phyloP scores from a whole-genome alignment of 2,797 vertebrate species.

The Sebastes baramenuke region DNA sequence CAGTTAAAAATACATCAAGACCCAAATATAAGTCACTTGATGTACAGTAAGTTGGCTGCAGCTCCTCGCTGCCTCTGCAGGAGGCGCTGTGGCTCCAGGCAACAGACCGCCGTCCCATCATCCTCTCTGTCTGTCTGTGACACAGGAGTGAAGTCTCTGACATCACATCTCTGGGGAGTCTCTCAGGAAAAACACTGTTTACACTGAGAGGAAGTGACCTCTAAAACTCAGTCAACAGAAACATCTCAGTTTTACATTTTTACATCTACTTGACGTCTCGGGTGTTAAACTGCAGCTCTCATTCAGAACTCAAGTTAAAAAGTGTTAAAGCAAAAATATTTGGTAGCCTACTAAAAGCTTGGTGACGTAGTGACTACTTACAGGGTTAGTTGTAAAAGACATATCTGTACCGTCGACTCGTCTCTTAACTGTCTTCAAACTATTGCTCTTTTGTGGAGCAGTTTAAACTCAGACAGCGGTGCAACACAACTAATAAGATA shows the following conservation, averaged over 20 bases:
- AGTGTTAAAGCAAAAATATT: neutral
- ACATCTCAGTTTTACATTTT: neutral
- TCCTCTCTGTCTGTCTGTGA: neutral
- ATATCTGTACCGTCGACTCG: neutral
- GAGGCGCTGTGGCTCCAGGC: constrained; percentile 64
- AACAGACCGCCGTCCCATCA: neutral
- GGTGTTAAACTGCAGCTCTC: neutral
- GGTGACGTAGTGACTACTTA: neutral
- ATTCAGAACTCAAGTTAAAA: neutral
- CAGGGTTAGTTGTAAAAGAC: neutral
- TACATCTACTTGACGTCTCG: neutral
- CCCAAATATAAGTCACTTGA: neutral
- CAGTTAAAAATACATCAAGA: neutral
- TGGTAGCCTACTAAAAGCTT: neutral
- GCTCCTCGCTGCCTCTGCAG: constrained; percentile 34
- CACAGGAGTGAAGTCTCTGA: neutral
- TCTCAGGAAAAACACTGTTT: neutral
- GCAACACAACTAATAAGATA: no score
- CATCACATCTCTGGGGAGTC: neutral
- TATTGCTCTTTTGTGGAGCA: no score
- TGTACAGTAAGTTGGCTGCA: neutral
- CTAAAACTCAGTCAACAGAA: neutral
- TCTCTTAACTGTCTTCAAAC: neutral
- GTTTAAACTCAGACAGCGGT: no score
- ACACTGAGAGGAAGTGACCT: constrained; percentile 21